Evolutionary conservation across 2,888 invertebrate genomes (phyloP), one percentile per base, ranked within the genome.

Genomic region (Lycophotia porphyrea): DNA sequence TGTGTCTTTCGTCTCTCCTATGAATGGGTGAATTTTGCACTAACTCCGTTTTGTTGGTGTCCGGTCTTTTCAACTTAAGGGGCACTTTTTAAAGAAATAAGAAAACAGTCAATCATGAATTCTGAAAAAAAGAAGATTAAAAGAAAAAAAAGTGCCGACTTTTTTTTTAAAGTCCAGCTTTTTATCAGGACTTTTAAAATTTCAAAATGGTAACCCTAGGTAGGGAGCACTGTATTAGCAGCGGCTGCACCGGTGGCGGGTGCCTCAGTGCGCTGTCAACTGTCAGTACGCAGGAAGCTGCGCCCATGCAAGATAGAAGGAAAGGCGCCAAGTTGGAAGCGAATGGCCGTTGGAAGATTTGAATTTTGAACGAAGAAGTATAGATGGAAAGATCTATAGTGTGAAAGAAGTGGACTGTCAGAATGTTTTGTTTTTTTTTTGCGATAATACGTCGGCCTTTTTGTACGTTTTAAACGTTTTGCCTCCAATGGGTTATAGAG

Each of bases 261-360:
- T 87, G 82, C 89, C 82, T 86, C 81, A 78, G 80, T 79, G 84
- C 66, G 77, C 89, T 91, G 91, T 91, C 91, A 90, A 85, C 90
- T 91, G 91, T 91, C 91, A 89, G 82, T 73, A 74, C 82, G 83
- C 84, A 88, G 91, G 90, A 91, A 90, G 86, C 89, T 88, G 90
- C 88, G 86, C 91, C 91, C 88, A 91, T 92, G 92, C 92, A 88
- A 72, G 72, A 60, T 79, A 87, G 87, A 84, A 82, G 86, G 83
- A 64, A 73, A 61, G 69, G 42, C 52, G 67, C 39, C 61, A 81
- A 60, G 78, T 47, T 73, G 70, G n/a, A 80, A 89, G 85, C 80
- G 77, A 71, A 66, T 27, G 52, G 80, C 82, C 80, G 31, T 31
- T 55, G 70, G 7, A 11, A 79, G 44, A 78, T 47, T 55, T 5